These are phyloP conservation scores for Cardiocondyla obscurior DNA, from an alignment of 1,140 invertebrate genomes.

Conservation along the genomic window DNA sequence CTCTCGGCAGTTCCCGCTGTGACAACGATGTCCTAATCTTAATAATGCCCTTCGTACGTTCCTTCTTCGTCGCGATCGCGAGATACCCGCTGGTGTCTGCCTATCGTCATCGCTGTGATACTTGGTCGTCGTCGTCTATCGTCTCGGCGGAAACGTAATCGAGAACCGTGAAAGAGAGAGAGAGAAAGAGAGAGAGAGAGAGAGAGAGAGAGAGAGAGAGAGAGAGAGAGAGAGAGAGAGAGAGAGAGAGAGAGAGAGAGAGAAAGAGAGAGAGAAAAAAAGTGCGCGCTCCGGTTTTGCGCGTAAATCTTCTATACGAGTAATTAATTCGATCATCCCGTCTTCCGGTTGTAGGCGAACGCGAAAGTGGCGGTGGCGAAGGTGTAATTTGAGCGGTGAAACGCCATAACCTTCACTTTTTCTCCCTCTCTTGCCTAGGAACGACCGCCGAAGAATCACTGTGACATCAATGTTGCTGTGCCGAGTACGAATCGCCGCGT, in stretches of 20 bases:
- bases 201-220: no score
- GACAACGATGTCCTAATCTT: slow-evolving; percentile 6
- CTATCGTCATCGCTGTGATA: slow-evolving; percentile 14
- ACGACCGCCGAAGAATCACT: not conserved
- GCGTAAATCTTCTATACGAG: slow-evolving; percentile 40
- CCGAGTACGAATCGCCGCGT: not conserved
- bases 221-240: slow-evolving; percentile 3
- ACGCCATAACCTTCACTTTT: slow-evolving; percentile 60
- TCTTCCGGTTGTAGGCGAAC: slow-evolving; percentile 35
- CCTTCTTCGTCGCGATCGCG: not conserved
- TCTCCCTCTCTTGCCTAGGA: not conserved
- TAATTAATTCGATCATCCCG: slow-evolving; percentile 49
- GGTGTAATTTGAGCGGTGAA: slow-evolving; percentile 12
- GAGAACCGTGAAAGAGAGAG: slow-evolving; percentile 39
- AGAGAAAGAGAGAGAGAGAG: slow-evolving; percentile 10
- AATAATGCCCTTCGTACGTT: slow-evolving; percentile 26
- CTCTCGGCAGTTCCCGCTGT: not conserved
- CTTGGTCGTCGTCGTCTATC: slow-evolving; percentile 24
- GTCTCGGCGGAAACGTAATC: not conserved
- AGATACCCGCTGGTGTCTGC: slow-evolving; percentile 28
- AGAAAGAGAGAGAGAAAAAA: not conserved
- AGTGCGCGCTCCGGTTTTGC: slow-evolving; percentile 47
- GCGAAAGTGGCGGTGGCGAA: slow-evolving; percentile 27
- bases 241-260: slow-evolving; percentile 14
- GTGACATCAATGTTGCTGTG: not conserved